These are phyloP conservation scores for Torymus aiolomorphi DNA, from an alignment of 2,888 invertebrate genomes.

Conservation along the genomic window DNA sequence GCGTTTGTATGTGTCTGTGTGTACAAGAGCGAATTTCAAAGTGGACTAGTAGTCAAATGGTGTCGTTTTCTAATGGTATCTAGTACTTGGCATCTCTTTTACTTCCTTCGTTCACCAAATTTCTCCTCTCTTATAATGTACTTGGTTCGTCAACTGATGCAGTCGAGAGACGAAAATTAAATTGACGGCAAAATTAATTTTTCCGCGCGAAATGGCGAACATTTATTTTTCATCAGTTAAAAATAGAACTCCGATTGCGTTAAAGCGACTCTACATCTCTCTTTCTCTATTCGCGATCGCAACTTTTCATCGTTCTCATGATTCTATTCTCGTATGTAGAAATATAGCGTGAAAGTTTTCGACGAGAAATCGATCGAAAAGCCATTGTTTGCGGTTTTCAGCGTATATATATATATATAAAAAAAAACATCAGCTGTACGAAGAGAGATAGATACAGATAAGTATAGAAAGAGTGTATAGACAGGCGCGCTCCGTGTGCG, in stretches of 20 bases:
- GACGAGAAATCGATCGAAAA: background rate
- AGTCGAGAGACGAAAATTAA: no score
- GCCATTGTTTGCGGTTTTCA: background rate
- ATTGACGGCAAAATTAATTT: no score
- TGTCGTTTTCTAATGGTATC: background rate
- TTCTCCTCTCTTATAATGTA: slow-evolving; percentile 1
- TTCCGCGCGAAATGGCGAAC: background rate
- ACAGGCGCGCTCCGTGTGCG: background rate
- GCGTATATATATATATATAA: no score
- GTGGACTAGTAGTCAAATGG: background rate
- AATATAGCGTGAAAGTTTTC: background rate
- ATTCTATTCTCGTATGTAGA: slow-evolving; percentile 6
- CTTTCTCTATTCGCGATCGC: background rate
- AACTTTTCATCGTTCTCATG: slow-evolving; percentile 7
- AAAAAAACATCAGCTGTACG: slow-evolving; percentile 1
- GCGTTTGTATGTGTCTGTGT: slow-evolving; percentile 1
- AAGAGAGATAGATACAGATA: slow-evolving; percentile 29
- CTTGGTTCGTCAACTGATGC: no score
- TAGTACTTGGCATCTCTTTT: slow-evolving; percentile 32
- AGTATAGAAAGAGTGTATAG: slow-evolving; percentile 21
- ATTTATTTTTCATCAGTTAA: background rate
- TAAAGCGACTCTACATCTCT: background rate
- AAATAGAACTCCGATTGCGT: background rate
- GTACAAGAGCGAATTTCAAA: slow-evolving; percentile 51
- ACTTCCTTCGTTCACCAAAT: slow-evolving; percentile 48